Evolutionary conservation across 1,140 invertebrate genomes (phyloP).

Genomic region (Meloidogyne exigua): DNA sequence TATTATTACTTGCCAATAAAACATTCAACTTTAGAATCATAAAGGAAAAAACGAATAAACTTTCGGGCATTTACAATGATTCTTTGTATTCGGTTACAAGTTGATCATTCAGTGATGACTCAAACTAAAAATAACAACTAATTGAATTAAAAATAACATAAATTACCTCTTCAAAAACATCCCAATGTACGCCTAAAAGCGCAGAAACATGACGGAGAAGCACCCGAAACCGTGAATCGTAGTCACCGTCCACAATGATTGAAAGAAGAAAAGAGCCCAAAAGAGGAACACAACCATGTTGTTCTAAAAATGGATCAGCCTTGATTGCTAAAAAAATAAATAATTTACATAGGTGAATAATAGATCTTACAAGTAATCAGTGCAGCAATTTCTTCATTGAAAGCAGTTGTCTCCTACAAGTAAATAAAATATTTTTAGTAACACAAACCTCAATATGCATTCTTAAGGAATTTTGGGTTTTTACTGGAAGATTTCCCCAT

Average conservation of each 20-base stretch:
- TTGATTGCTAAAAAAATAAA: conserved; percentile 46
- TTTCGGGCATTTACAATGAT: conserved; percentile 62
- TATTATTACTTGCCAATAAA: no score
- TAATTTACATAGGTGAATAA: background rate
- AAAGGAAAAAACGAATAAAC: no score
- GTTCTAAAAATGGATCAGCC: conserved; percentile 36
- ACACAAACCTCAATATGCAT: conserved; percentile 24
- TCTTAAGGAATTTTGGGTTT: conserved; percentile 45
- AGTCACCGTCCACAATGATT: conserved; percentile 58
- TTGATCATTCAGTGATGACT: conserved; percentile 50
- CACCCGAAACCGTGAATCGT: conserved; percentile 66
- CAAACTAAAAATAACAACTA: conserved; percentile 45
- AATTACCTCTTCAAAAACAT: conserved; percentile 63
- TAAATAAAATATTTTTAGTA: conserved; percentile 29
- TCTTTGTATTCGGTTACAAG: conserved; percentile 55
- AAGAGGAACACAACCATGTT: conserved; percentile 36
- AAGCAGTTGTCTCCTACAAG: conserved; percentile 33
- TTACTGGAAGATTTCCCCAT: conserved; percentile 49
- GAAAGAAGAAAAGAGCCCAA: conserved; percentile 42
- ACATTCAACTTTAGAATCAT: no score
- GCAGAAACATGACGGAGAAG: conserved; percentile 65
- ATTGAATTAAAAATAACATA: background rate
- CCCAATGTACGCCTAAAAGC: conserved; percentile 64
- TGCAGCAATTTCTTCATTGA: conserved; percentile 37
- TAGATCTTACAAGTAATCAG: conserved; percentile 23